Evolutionary conservation across 2,113 vertebrate genomes (phyloP), one percentile per base, ranked within the genome.

Genomic region (Phycodurus eques): DNA sequence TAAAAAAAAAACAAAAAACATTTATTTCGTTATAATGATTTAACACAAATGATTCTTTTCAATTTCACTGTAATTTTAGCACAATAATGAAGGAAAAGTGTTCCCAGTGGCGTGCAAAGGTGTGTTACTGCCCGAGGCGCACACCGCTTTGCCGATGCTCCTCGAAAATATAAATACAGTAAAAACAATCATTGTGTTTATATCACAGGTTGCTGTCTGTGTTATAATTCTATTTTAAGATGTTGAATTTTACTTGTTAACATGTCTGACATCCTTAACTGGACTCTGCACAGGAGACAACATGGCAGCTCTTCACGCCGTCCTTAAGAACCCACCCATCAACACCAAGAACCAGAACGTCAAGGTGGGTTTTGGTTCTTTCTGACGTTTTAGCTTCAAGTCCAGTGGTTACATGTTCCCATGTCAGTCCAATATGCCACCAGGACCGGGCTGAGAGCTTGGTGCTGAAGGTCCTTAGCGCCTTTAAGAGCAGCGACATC

Each of bases 301-400:
- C 79, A 94, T 93, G 84, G 96, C 94, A n/a, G 97, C 98, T 0
- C 90, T 99, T 2, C 96, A 98, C 27, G 98, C 97, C 0, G 97
- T 96, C 54, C 90, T 99, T 83, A 99, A 99, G 90, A 99, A 99
- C 82, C 98, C 98, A 42, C 98, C 97, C 4, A 95, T 99, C 91
- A 97, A 98, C 87, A 97, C 96, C 12, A 99, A 98, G 93, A 99
- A 96, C 90, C 98, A 99, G 84, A 95, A 94, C 0, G 94, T 96
- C 43, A 99, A 99, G 95, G 98, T 98, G 81, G 92, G 87, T 11
- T 3, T 66, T 43, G 0, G 13, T 53, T 56, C 68, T 0, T 15
- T 22, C n/a, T 1, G 1, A 62, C 47, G 20, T 51, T 22, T 8
- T 39, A 12, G 61, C 1, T 0, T 43, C 6, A 3, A 2, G 5